These are phyloP conservation scores for Lepidochrysops patricia DNA, from an alignment of 2,888 invertebrate genomes.

Conservation along the genomic window DNA sequence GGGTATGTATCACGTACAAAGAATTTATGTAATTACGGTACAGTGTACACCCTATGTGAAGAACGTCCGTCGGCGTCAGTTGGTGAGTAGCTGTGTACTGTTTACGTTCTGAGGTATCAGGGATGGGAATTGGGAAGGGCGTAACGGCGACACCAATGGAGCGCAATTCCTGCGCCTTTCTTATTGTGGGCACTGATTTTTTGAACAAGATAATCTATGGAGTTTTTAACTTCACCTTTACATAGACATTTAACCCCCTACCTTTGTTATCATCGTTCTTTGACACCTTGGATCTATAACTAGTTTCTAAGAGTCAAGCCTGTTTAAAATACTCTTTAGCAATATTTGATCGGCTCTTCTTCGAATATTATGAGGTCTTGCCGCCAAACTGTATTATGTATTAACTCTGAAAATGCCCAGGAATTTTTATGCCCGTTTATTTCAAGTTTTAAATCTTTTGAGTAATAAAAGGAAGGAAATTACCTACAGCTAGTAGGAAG, in stretches of 20 bases:
- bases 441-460: not conserved
- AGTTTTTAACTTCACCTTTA: slow-evolving; percentile 25
- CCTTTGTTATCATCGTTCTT: too few species aligned
- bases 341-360: too few species aligned
- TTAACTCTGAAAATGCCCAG: not conserved
- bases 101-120: slow-evolving; percentile 39
- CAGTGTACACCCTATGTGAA: not conserved
- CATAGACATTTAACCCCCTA: too few species aligned
- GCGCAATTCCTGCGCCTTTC: slow-evolving; percentile 67
- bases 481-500: not conserved
- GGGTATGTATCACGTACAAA: not conserved
- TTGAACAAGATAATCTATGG: slow-evolving; percentile 33
- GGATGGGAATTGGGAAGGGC: slow-evolving; percentile 32
- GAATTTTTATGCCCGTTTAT: not conserved
- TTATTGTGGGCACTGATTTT: slow-evolving; percentile 62
- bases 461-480: not conserved
- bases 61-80: slow-evolving; percentile 32
- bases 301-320: too few species aligned
- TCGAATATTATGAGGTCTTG: too few species aligned
- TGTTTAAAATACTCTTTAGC: too few species aligned
- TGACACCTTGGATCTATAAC: too few species aligned
- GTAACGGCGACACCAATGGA: slow-evolving; percentile 63
- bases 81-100: too few species aligned
- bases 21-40: too few species aligned
- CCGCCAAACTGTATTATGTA: too few species aligned